Base-by-base conservation (phyloP, 2,113 vertebrate species). In the Eolophus roseicapilla region DNA sequence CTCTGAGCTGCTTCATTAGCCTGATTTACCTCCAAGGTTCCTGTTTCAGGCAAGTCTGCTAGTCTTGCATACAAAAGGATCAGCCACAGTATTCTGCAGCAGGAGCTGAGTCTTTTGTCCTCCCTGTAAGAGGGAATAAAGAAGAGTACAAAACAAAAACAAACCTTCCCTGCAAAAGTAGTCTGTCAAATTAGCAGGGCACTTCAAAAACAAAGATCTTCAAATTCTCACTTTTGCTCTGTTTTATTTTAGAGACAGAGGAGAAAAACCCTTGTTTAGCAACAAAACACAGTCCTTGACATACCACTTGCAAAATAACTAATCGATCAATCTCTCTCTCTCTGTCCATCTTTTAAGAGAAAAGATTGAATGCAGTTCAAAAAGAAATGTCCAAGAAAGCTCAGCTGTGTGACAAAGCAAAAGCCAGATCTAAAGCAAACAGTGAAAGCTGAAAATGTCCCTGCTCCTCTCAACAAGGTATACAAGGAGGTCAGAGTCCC, bases 1-100 rank as follows among this genome's bases (percentile, higher is more conserved):
- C 91, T 93, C 94, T 70, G 81, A 96, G 82, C 90, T 93, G 83
- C 93, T 97, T 97, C 96, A 96, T 97, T 97, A 97, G 95, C 77
- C 92, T 96, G 96, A 97, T 97, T 97, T 97, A 98, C 93, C 92
- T 96, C 83, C 89, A 95, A 96, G 88, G 93, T 96, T 93, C 91
- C 80, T 68, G 43, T 96, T 95, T 92, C 90, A 96, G 88, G 94
- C 94, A 95, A 85, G 92, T 93, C 94, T 97, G 94, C 85, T 93
- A 31, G 94, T 79, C 91, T 65, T 95, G 93, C 93, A 53, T 93
- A 95, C 86, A 86, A 93, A 95, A 94, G 85, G 93, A 95, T 92
- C 89, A 74, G 87, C 49, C 62, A 92, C 53, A 87, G 64, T 41
- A n/a, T 39, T 87, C 89, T 87, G 89, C 82, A 87, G 92, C 9